phyloP scores from a whole-genome alignment of 2,113 vertebrate genomes.

The Scomber japonicus region DNA sequence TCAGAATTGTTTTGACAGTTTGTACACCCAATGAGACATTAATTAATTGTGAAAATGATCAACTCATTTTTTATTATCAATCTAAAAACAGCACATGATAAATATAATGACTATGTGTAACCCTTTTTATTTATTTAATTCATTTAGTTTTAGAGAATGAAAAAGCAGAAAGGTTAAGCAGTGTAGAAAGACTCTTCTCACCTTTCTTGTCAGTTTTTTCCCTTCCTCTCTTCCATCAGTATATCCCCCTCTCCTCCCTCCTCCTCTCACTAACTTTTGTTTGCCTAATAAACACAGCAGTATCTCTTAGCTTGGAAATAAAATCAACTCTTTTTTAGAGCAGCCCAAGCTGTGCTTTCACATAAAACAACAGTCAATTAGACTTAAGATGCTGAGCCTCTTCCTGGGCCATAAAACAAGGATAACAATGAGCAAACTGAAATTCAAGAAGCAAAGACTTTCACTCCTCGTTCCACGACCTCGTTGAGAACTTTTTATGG shows the following conservation, averaged over 20 bases:
- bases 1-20: too few species aligned
- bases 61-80: too few species aligned
- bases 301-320: slow-evolving; percentile 46
- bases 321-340: slow-evolving; percentile 36
- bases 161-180: too few species aligned
- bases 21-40: too few species aligned
- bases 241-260: background rate
- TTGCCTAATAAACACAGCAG: slow-evolving; percentile 58
- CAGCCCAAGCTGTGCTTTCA: slow-evolving; percentile 55
- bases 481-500: background rate
- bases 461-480: background rate
- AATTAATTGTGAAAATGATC: too few species aligned
- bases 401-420: slow-evolving; percentile 47
- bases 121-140: too few species aligned
- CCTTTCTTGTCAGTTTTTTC: too few species aligned
- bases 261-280: slow-evolving; percentile 33
- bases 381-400: slow-evolving; percentile 29
- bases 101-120: too few species aligned
- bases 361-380: slow-evolving; percentile 64
- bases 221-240: background rate
- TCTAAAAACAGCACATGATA: too few species aligned
- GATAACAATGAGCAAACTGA: slow-evolving; percentile 40
- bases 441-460: slow-evolving; percentile 17
- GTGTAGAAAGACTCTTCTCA: too few species aligned
- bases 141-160: too few species aligned